These are phyloP conservation scores for Catalaphyllia jardinei DNA, from an alignment of 64 coral and sea anemone species.

Conservation along the genomic window DNA sequence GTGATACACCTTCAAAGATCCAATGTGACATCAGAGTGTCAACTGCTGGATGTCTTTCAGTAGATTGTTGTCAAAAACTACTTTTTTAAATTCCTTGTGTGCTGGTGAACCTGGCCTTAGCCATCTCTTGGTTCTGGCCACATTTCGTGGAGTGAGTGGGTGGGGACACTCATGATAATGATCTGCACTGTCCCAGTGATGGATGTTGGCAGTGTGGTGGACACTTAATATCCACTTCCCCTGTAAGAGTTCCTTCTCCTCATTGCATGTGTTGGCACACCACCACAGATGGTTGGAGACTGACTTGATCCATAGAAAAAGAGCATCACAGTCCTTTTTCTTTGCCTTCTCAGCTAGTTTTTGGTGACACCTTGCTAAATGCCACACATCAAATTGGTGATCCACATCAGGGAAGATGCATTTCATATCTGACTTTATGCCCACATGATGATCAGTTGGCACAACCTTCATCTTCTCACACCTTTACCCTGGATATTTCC, in stretches of 20 bases:
- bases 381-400: slow-evolving; percentile 16
- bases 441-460: slow-evolving; percentile 9
- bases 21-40: neutral
- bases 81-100: too few species aligned
- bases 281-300: slow-evolving; percentile 62
- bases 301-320: slow-evolving; percentile 51
- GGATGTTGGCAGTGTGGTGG: slow-evolving; percentile 36
- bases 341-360: slow-evolving; percentile 52
- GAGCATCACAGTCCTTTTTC: slow-evolving; percentile 21
- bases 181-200: neutral
- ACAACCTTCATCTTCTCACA: neutral
- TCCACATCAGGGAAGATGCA: neutral
- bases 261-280: slow-evolving; percentile 43
- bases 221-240: slow-evolving; percentile 56
- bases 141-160: neutral
- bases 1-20: neutral
- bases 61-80: too few species aligned
- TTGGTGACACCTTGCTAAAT: slow-evolving; percentile 32
- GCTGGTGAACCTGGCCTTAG: too few species aligned
- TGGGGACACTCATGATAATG: slow-evolving; percentile 25
- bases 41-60: neutral
- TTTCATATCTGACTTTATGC: neutral
- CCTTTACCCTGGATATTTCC: neutral
- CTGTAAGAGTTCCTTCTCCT: neutral
- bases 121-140: too few species aligned